A percentile compares a stretch with the other conserved stretches of the same genome.
Evolutionary conservation across 2,888 invertebrate species (phyloP).

Genomic region (Baccha elongata): DNA sequence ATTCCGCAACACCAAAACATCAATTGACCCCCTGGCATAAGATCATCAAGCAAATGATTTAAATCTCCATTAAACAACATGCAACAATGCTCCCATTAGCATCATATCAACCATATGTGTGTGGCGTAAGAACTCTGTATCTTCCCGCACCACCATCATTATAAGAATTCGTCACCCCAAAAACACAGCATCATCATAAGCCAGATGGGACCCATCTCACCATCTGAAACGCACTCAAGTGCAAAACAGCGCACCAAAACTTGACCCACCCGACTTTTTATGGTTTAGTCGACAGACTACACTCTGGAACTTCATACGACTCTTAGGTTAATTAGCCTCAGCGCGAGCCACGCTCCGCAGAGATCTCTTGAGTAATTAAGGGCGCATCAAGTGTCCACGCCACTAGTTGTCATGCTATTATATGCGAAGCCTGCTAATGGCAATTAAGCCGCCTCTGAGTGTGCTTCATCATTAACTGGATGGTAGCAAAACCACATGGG

Average conservation of each 20-base stretch:
- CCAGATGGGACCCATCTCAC: slow-evolving; percentile 60
- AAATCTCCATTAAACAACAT: slow-evolving; percentile 73
- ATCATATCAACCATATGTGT: slow-evolving; percentile 53
- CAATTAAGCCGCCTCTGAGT: slow-evolving; percentile 61
- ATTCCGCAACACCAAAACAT: slow-evolving; percentile 69
- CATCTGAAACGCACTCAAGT: slow-evolving; percentile 65
- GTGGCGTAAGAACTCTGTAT: slow-evolving; percentile 43
- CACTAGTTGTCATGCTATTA: slow-evolving; percentile 62
- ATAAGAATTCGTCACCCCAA: slow-evolving; percentile 63
- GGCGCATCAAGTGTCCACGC: slow-evolving; percentile 70
- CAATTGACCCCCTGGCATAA: slow-evolving; percentile 66
- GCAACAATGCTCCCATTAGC: slow-evolving; percentile 72
- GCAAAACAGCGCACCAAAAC: slow-evolving; percentile 67
- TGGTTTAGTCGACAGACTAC: slow-evolving; percentile 29
- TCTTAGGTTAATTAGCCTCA: slow-evolving; percentile 71
- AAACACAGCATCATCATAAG: slow-evolving; percentile 36
- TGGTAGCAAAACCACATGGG: slow-evolving; percentile 22
- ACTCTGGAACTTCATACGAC: slow-evolving; percentile 46
- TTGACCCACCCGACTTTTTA: slow-evolving; percentile 72
- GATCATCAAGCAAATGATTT: slow-evolving; percentile 73
- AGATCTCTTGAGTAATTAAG: slow-evolving; percentile 67
- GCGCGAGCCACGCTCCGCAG: slow-evolving; percentile 71
- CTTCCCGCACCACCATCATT: not conserved
- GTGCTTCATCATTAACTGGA: slow-evolving; percentile 56
- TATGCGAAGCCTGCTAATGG: slow-evolving; percentile 60